These are phyloP conservation scores for Hermaeophaga mercurialis DNA, from an alignment of 2,888 invertebrate species.

Conservation along the genomic window DNA sequence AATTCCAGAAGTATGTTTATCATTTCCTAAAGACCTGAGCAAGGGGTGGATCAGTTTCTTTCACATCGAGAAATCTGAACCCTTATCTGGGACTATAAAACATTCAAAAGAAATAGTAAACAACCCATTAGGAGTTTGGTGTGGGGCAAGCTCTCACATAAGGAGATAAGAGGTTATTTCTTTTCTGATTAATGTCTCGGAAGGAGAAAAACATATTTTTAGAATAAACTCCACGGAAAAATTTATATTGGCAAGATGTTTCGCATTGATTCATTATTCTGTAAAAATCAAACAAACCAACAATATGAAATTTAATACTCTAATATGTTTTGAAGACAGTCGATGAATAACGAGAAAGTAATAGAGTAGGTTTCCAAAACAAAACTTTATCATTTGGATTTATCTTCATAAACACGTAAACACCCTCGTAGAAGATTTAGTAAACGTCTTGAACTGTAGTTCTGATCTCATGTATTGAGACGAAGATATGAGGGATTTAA, in stretches of 20 bases:
- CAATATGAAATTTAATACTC: too few species aligned
- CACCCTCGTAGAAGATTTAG: too few species aligned
- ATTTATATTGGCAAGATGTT: slow-evolving; percentile 12
- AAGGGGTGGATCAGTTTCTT: slow-evolving; percentile 26
- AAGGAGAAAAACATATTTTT: slow-evolving; percentile 29
- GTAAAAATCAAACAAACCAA: too few species aligned
- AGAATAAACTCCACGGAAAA: slow-evolving; percentile 8
- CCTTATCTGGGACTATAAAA: slow-evolving; percentile 31
- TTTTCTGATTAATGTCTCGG: slow-evolving; percentile 32
- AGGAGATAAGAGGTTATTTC: slow-evolving; percentile 34
- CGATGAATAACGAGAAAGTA: too few species aligned
- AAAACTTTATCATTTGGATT: too few species aligned
- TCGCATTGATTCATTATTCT: neutral
- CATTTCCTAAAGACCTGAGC: slow-evolving; percentile 25
- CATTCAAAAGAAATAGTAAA: slow-evolving; percentile 33
- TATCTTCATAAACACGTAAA: too few species aligned
- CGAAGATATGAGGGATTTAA: too few species aligned
- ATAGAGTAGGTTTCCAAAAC: too few species aligned
- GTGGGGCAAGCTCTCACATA: slow-evolving; percentile 26
- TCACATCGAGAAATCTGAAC: slow-evolving; percentile 26
- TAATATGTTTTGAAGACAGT: too few species aligned
- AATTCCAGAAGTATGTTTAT: slow-evolving; percentile 22
- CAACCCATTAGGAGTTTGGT: slow-evolving; percentile 30
- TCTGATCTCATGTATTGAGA: too few species aligned
- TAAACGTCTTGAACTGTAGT: too few species aligned